Evolutionary conservation across 37 sponge, comb jelly and placozoan genomes (phyloP).

Genomic region (Eunapius fragilis): DNA sequence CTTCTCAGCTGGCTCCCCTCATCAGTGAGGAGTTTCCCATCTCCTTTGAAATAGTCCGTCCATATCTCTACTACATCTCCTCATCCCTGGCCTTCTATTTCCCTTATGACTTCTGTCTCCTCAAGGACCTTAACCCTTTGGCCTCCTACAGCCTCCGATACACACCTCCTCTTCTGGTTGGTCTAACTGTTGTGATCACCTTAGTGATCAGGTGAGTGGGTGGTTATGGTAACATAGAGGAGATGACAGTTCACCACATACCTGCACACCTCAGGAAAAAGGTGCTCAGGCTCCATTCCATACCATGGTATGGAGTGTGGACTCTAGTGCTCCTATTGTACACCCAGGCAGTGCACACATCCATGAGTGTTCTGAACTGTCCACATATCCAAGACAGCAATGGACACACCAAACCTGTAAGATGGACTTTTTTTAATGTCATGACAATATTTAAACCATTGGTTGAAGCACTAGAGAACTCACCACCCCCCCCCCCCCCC

Average conservation of each 20-base stretch:
- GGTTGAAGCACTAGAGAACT: too few relatives aligned
- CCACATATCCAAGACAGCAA: conserved; percentile 28
- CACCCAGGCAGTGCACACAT: conserved; percentile 63
- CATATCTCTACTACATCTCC: conserved; percentile 53
- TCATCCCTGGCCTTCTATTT: conserved; percentile 66
- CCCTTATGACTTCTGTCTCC: conserved; percentile 82
- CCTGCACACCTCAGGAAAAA: not conserved
- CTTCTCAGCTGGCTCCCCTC: conserved; percentile 44
- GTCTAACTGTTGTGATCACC: conserved; percentile 10
- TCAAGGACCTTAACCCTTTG: conserved; percentile 28
- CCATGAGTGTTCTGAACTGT: conserved; percentile 60
- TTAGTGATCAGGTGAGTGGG: not conserved
- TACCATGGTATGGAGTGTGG: conserved; percentile 60
- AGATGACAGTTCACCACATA: not conserved
- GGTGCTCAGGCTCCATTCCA: conserved; percentile 1
- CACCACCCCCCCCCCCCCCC: too few relatives aligned
- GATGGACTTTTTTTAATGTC: not conserved
- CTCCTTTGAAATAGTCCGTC: conserved; percentile 58
- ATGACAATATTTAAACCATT: not conserved
- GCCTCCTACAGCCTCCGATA: conserved; percentile 50
- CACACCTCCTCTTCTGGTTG: conserved; percentile 42
- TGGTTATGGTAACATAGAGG: not conserved
- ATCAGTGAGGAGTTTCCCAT: conserved; percentile 43
- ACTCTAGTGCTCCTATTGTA: conserved; percentile 47
- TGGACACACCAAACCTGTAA: not conserved